phyloP scores from a whole-genome alignment of 2,888 invertebrate genomes.

The Arctia plantaginis region DNA sequence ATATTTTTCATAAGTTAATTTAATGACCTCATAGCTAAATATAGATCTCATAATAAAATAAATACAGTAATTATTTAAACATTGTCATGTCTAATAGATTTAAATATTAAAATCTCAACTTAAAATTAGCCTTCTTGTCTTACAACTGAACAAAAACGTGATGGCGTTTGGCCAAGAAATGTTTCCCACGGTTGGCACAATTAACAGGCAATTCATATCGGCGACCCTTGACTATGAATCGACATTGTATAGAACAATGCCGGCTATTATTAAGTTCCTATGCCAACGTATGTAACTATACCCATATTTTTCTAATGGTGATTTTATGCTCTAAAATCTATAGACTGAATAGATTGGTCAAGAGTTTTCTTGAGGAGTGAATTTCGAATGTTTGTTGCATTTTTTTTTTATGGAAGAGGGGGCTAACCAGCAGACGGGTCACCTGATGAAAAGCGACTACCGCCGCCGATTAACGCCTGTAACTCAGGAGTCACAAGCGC shows the following conservation, averaged over 20 bases:
- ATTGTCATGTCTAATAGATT: neutral
- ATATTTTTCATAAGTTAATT: neutral
- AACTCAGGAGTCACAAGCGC: too few species aligned
- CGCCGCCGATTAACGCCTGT: too few species aligned
- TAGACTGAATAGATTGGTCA: constrained; percentile 29
- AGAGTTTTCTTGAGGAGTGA: constrained; percentile 21
- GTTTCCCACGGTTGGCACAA: constrained; percentile 64
- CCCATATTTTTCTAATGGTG: constrained; percentile 30
- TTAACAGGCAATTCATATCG: constrained; percentile 67
- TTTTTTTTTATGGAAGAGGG: too few species aligned
- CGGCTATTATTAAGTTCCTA: constrained; percentile 54
- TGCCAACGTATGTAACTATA: constrained; percentile 42
- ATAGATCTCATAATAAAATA: neutral
- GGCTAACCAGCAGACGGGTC: too few species aligned
- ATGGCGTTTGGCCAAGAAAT: constrained; percentile 51
- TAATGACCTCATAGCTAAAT: neutral
- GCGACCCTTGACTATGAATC: constrained; percentile 67
- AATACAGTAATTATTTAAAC: neutral
- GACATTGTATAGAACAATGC: constrained; percentile 67
- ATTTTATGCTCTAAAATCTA: constrained; percentile 26
- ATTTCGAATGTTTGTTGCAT: neutral
- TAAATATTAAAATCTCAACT: neutral
- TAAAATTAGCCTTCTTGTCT: constrained; percentile 31
- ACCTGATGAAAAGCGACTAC: too few species aligned
- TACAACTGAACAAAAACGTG: constrained; percentile 19